Evolutionary conservation across 1,140 invertebrate genomes (phyloP), one percentile per base, ranked within the genome.

Genomic region (Ceratina japonica): DNA sequence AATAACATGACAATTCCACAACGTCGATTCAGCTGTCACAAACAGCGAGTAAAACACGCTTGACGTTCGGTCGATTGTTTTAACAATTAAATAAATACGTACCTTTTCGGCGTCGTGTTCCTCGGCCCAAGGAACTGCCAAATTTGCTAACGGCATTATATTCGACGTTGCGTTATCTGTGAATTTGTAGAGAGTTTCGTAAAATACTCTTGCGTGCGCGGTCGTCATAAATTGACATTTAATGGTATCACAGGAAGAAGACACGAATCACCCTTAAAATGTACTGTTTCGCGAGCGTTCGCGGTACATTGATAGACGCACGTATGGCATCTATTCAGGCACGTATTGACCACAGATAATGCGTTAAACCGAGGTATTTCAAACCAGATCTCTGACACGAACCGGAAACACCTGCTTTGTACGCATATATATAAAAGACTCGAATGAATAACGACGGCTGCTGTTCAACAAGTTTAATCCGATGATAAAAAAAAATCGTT

Each of bases 91-190:
- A 59, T 75, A 70, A 62, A 16, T 77, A n/a, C 54, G 13, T 82
- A 82, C 78, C 68, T 82, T 85, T 75, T 88, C 90, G 87, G 87
- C 89, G 88, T 83, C 85, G 87, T 89, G 86, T 80, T 91, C 86
- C 61, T 92, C 88, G 80, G 89, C 90, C 92, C 91, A 92, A 84
- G 91, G 91, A 75, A 88, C 89, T 81, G 90, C 91, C 79, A 90
- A 64, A 81, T 87, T 92, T 56, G 92, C 92, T 76, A 93, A 87
- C 83, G 91, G 92, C 92, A 92, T 92, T 89, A 87, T 91, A 88
- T 69, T 64, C 24, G 74, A 74, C 70, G 54, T 86, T 62, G 61
- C 56, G 27, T 56, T 83, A 76, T 85, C 73, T 80, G 71, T 49
- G 59, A 71, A 74, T 66, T 70, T 66, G 74, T 80, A 86, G 66